phyloP scores from a whole-genome alignment of 2,888 invertebrate species.

The Prosopocoilus inquinatus region DNA sequence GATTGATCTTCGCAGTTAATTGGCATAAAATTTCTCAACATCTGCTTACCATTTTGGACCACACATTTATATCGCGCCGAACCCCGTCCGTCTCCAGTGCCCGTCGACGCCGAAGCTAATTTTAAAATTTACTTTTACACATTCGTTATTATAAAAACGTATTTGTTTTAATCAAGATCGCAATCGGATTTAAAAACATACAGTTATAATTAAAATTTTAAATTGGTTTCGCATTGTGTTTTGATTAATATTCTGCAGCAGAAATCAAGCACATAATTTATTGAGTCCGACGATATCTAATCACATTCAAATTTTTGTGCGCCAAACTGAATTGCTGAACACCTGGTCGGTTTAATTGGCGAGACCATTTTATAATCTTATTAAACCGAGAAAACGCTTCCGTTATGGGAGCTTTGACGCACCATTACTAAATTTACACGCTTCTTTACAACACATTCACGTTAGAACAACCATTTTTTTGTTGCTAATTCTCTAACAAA shows the following conservation, averaged over 20 bases:
- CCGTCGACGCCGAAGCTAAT: slow-evolving; percentile 3
- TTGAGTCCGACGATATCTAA: too few species aligned
- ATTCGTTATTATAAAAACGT: slow-evolving; percentile 14
- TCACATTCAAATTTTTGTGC: too few species aligned
- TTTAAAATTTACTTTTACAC: slow-evolving; percentile 8
- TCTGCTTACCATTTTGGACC: slow-evolving; percentile 39
- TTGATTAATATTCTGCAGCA: slow-evolving; percentile 13
- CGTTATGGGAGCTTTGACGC: too few species aligned
- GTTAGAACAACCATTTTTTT: too few species aligned
- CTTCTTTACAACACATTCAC: too few species aligned
- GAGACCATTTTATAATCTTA: too few species aligned
- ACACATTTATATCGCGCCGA: slow-evolving; percentile 25
- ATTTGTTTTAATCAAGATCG: slow-evolving; percentile 17
- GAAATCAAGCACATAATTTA: too few species aligned
- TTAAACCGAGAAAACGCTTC: too few species aligned
- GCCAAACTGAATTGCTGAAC: too few species aligned
- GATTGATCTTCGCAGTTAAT: slow-evolving; percentile 33
- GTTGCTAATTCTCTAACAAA: too few species aligned
- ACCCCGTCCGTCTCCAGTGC: slow-evolving; percentile 1
- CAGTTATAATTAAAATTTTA: slow-evolving; percentile 17
- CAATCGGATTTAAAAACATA: slow-evolving; percentile 9
- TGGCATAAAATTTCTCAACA: slow-evolving; percentile 40
- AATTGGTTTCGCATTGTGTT: slow-evolving; percentile 12
- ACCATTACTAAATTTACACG: too few species aligned
- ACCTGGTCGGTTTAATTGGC: too few species aligned